Evolutionary conservation across 1,140 invertebrate species (phyloP).

Genomic region (Drosophila tropicalis): DNA sequence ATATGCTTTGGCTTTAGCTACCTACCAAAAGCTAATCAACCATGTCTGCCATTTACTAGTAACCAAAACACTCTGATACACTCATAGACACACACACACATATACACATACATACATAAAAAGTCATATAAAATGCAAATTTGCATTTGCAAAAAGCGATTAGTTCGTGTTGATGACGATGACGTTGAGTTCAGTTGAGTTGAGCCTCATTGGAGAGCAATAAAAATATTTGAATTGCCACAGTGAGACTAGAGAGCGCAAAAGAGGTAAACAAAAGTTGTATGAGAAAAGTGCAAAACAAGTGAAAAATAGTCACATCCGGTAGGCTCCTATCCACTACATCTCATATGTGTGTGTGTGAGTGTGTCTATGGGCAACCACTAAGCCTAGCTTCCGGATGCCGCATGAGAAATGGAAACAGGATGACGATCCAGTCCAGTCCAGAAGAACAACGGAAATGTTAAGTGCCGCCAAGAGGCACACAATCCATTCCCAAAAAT

Average conservation of each 20-base stretch:
- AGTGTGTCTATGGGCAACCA: not conserved
- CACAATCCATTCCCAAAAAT: not conserved
- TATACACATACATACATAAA: conserved; percentile 33
- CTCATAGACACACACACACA: not conserved
- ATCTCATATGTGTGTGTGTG: not conserved
- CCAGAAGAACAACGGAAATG: conserved; percentile 64
- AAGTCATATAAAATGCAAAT: conserved; percentile 68
- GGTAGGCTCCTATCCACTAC: conserved; percentile 20
- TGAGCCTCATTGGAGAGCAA: conserved; percentile 55
- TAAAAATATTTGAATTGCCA: conserved; percentile 73
- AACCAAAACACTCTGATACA: conserved; percentile 34
- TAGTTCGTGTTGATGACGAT: conserved; percentile 60
- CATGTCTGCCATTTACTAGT: conserved; percentile 71
- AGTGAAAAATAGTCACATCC: conserved; percentile 12
- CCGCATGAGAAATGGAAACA: conserved; percentile 14
- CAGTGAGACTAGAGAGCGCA: conserved; percentile 47
- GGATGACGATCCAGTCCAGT: conserved; percentile 32
- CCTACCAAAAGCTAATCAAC: conserved; percentile 61
- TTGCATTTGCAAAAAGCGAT: conserved; percentile 70
- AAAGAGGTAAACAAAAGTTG: conserved; percentile 62
- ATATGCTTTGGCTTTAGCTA: not conserved
- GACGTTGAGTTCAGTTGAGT: conserved; percentile 3
- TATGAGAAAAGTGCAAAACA: conserved; percentile 54
- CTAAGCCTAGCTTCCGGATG: conserved; percentile 18
- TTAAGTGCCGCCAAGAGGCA: conserved; percentile 72